phyloP scores from a whole-genome alignment of 2,888 invertebrate genomes.

The Hecatera dysodea region DNA sequence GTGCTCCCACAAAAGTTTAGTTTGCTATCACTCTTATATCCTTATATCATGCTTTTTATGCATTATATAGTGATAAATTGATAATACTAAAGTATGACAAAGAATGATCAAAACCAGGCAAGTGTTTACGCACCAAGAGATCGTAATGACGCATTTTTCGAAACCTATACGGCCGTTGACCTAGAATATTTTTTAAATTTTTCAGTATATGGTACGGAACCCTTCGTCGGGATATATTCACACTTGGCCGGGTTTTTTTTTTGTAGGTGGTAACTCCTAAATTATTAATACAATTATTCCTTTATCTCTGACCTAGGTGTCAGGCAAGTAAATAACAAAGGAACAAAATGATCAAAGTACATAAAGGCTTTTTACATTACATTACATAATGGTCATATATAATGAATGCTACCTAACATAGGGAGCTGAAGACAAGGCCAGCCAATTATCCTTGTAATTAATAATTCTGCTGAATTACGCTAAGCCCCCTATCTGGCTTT shows the following conservation, averaged over 20 bases:
- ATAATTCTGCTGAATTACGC: conserved; percentile 70
- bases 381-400: conserved; percentile 67
- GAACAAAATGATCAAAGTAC: conserved; percentile 63
- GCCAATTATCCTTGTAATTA: conserved; percentile 71
- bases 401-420: conserved; percentile 68
- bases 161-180: too few species aligned
- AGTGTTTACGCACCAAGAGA: too few species aligned
- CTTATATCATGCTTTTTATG: too few species aligned
- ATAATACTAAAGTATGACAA: too few species aligned
- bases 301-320: conserved; percentile 37
- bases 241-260: not conserved
- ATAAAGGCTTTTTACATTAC: conserved; percentile 60
- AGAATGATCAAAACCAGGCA: too few species aligned
- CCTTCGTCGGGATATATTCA: not conserved
- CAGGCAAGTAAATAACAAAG: conserved; percentile 46
- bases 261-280: not conserved
- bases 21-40: too few species aligned
- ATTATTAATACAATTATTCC: conserved; percentile 28
- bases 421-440: conserved; percentile 66
- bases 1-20: too few species aligned
- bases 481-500: conserved; percentile 57
- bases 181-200: not conserved
- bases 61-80: too few species aligned
- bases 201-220: too few species aligned
- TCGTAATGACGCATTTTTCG: too few species aligned